Percentiles rank a stretch among this genome's conserved stretches.
phyloP scores from a whole-genome alignment of 2,888 invertebrate genomes.

The Apodemia mormo region DNA sequence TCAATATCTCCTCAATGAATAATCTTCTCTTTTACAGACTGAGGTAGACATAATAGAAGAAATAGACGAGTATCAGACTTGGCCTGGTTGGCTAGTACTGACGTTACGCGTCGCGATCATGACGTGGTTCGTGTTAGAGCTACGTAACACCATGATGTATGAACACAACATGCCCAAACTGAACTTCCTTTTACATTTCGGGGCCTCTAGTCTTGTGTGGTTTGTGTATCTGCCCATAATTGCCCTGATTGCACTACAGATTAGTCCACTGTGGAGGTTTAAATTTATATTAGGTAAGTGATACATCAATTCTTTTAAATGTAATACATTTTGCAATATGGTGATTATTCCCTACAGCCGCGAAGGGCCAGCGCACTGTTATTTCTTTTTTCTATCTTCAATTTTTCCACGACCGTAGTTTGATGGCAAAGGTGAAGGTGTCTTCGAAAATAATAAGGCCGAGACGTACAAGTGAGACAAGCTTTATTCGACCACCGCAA shows the following conservation, averaged over 20 bases:
- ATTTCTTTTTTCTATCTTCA: too few relatives aligned
- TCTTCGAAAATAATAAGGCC: too few relatives aligned
- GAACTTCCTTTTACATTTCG: slow-evolving; percentile 97
- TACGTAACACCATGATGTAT: slow-evolving; percentile 80
- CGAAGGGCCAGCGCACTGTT: too few relatives aligned
- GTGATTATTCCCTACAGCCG: too few relatives aligned
- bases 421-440: too few relatives aligned
- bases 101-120: slow-evolving; percentile 92
- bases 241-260: slow-evolving; percentile 95
- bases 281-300: slow-evolving; percentile 93
- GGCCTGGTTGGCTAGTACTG: slow-evolving; percentile 98
- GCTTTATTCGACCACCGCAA: too few relatives aligned
- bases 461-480: too few relatives aligned
- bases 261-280: slow-evolving; percentile 97
- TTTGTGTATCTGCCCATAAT: slow-evolving; percentile 98
- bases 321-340: neutral
- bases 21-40: slow-evolving; percentile 81
- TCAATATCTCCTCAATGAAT: neutral
- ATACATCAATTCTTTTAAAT: neutral
- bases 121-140: slow-evolving; percentile 92
- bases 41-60: slow-evolving; percentile 98
- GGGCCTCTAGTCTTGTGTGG: slow-evolving; percentile 98
- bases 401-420: too few relatives aligned
- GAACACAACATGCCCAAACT: slow-evolving; percentile 85
- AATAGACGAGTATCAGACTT: slow-evolving; percentile 98